These are phyloP conservation scores for Archips crataeganus DNA, from an alignment of 2,888 invertebrate species.

Conservation along the genomic window DNA sequence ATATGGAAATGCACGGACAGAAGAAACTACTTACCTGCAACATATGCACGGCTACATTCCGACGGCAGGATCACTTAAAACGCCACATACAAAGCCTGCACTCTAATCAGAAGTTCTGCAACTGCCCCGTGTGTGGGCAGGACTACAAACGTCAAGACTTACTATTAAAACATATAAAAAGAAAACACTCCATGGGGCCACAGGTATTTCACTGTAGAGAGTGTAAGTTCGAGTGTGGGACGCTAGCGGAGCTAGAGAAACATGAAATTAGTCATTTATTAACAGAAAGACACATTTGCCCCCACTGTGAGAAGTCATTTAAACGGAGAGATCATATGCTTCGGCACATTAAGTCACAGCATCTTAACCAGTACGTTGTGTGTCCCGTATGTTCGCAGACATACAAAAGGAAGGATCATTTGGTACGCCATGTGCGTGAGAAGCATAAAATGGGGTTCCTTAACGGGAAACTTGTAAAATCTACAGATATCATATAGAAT, in stretches of 20 bases:
- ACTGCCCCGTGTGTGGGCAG: slow-evolving; percentile 61
- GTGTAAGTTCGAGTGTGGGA: slow-evolving; percentile 54
- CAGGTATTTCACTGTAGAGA: slow-evolving; percentile 58
- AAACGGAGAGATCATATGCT: slow-evolving; percentile 69
- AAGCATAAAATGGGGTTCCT: slow-evolving; percentile 63
- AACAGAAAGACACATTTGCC: slow-evolving; percentile 56
- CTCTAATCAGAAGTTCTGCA: slow-evolving; percentile 47
- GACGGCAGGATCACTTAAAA: slow-evolving; percentile 64
- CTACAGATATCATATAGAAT: slow-evolving; percentile 49
- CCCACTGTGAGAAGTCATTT: slow-evolving; percentile 59
- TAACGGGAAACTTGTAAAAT: slow-evolving; percentile 57
- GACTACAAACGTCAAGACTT: slow-evolving; percentile 58
- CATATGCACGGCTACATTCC: slow-evolving; percentile 57
- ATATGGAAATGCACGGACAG: slow-evolving; percentile 54
- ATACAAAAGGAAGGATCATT: slow-evolving; percentile 68
- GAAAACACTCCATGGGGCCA: slow-evolving; percentile 50
- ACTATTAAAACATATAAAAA: slow-evolving; percentile 58
- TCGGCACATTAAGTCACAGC: slow-evolving; percentile 63
- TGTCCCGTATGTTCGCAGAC: slow-evolving; percentile 62
- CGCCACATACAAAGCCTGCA: slow-evolving; percentile 63
- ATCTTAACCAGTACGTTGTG: slow-evolving; percentile 55
- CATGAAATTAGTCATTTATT: slow-evolving; percentile 56
- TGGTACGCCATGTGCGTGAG: slow-evolving; percentile 63
- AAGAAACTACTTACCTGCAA: slow-evolving; percentile 54
- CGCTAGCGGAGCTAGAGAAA: slow-evolving; percentile 51